These are phyloP conservation scores for Acanthornis magna DNA, from an alignment of 2,797 vertebrate species.

Conservation along the genomic window DNA sequence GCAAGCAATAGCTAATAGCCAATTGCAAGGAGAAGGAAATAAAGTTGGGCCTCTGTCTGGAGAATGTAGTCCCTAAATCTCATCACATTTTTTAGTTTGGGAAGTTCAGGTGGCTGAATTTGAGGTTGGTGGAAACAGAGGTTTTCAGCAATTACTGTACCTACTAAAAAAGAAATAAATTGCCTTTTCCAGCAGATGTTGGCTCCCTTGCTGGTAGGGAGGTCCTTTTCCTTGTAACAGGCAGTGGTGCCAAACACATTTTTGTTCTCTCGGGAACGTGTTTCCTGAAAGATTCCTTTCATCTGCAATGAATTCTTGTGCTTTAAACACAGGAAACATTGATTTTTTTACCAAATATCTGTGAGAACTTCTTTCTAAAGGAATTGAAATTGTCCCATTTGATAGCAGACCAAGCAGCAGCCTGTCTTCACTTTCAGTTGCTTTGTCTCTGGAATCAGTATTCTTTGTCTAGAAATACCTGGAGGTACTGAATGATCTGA, in stretches of 20 bases:
- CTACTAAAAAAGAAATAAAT: neutral
- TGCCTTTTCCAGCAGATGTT: neutral
- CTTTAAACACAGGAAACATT: constrained; percentile 12
- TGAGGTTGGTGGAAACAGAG: neutral
- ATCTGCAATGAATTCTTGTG: neutral
- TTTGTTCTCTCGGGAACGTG: neutral
- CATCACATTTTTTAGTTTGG: neutral
- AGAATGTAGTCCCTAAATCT: neutral
- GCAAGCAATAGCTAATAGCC: neutral
- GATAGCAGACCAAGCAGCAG: neutral
- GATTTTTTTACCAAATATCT: neutral
- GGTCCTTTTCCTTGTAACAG: neutral
- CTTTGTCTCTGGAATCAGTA: neutral
- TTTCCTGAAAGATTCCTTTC: constrained; percentile 19
- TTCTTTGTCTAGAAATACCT: neutral
- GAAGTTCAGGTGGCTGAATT: neutral
- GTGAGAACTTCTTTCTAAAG: neutral
- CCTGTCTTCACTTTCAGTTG: neutral
- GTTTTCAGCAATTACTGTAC: neutral
- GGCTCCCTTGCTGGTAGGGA: neutral
- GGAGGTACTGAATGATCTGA: neutral
- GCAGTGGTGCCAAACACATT: neutral
- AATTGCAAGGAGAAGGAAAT: neutral
- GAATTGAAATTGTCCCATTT: neutral
- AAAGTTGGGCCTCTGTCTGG: neutral